A percentile compares a stretch with the other conserved stretches of the same genome.
phyloP scores from a whole-genome alignment of 2,113 vertebrate genomes.

The Agelaius tricolor region DNA sequence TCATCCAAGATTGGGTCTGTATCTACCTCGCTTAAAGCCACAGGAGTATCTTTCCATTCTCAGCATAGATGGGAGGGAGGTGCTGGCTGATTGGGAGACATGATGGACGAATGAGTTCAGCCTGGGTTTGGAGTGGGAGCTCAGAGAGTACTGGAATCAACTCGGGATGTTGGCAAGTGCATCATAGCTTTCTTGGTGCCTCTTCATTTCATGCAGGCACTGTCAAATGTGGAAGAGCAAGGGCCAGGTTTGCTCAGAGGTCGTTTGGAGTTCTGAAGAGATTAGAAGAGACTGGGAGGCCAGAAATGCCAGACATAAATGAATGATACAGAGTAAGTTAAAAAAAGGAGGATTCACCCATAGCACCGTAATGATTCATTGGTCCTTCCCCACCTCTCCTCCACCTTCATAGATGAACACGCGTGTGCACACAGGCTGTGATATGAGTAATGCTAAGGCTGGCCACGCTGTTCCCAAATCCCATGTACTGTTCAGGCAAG shows the following conservation, averaged over 20 bases:
- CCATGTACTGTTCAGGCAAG: not conserved
- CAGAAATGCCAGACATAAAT: conserved; percentile 5
- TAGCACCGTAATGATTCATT: conserved; percentile 20
- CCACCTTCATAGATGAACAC: not conserved
- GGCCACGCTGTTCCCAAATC: not conserved
- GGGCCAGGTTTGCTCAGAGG: conserved; percentile 5
- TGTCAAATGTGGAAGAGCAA: not conserved
- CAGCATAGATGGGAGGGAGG: not conserved
- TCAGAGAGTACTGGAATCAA: not conserved
- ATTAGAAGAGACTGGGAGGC: not conserved
- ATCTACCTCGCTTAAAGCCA: not conserved
- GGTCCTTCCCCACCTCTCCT: not conserved
- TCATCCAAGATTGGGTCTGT: not conserved
- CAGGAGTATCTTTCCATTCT: not conserved
- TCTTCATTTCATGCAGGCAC: not conserved
- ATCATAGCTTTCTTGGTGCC: not conserved
- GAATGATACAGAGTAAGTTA: not conserved
- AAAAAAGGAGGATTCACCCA: conserved; percentile 22
- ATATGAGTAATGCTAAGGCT: not conserved
- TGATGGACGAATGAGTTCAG: not conserved
- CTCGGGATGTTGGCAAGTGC: not conserved
- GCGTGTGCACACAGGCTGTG: not conserved
- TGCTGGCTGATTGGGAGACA: not conserved
- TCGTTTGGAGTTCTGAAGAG: not conserved
- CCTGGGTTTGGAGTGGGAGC: not conserved